Base-by-base conservation (phyloP, 2,888 invertebrate species). In the Euzetes globulus region DNA sequence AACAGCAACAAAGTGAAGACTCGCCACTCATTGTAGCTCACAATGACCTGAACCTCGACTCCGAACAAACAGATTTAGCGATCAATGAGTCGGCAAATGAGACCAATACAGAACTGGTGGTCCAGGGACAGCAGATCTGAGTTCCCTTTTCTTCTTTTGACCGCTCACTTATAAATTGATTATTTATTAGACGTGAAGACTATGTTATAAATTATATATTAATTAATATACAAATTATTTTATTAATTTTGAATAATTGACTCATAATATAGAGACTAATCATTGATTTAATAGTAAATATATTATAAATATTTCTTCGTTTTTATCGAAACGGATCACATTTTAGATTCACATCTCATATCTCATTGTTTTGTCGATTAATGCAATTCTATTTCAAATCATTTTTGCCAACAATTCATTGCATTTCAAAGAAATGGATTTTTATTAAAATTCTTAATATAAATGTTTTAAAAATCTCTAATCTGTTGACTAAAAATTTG, bases 1-100 rank as follows among this genome's bases (percentile, higher is more conserved):
- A 65, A 37, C 65, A 65, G 37, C 55, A 71, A 22, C 71, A 71
- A 41, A 74, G 33, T 15, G 68, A 73, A 17, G 71, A 71, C 7
- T 15, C 72, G 22, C n/a, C 55, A 19, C 27, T 70, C 15, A 58
- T 17, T 27, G 55, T 19, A 19, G 11, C 41, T 4, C 15, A 60
- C 11, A 71, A 71, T 71, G 71, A 71, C 22, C 17, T 65, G 11
- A 6, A 58, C n/a, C 27, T 55, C 55, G 55, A 72, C 37, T 25
- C 47, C 1, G 65, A 65, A n/a, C 65, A 65, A n/a, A 47, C 47
- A 19, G 71, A 71, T 47, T 22, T 71, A 45, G 71, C 71, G 6
- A 71, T 71, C 37, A 72, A 60, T 55, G 72, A 72, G 29, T 22
- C 17, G 58, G 55, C 27, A 37, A 65, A 37, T 19, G 37, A 52